Base-by-base conservation (phyloP, 1,140 invertebrate species). In the Drosophila parvula region DNA sequence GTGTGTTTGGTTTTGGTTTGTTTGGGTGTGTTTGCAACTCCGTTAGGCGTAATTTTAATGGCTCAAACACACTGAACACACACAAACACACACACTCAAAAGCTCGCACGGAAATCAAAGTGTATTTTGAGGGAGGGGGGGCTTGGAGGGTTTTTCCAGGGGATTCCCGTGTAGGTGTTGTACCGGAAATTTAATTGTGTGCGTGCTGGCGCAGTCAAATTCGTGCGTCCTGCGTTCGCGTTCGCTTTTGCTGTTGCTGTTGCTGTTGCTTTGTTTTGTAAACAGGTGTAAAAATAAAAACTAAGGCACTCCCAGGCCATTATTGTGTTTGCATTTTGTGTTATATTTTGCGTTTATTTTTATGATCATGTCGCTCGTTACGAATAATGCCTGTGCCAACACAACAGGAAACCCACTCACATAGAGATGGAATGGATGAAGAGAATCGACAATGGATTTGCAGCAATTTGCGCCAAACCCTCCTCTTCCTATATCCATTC, bases 221-320 rank as follows among this genome's bases (percentile, higher is more conserved):
- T 89, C 51, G 53, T 27, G 59, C 53, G 67, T 67, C 53, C 58
- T 63, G n/a, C 38, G 41, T 57, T 53, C 32, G 48, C n/a, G n/a
- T n/a, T n/a, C n/a, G n/a, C n/a, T n/a, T n/a, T n/a, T n/a, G n/a
- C n/a, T n/a, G n/a, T n/a, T n/a, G n/a, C 44, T 27, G 32, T 67
- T 30, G 45, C 51, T 45, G 12, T 61, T 34, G 36, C 40, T 70
- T 68, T 78, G 83, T 88, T 88, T 83, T 84, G 84, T 81, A 89
- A 89, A 89, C 84, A 89, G 84, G 84, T 89, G 84, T 89, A 89
- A 81, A 89, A 89, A 89, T 89, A 89, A 89, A 89, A 89, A 89
- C 84, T 86, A 88, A 86, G 83, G 79, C 77, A 86, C 83, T 86
- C 79, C 75, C 64, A 58, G 51, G 48, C 71, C 74, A 74, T 75